These are phyloP conservation scores for Heliconius charithonia DNA, from an alignment of 2,888 invertebrate genomes.

Conservation along the genomic window DNA sequence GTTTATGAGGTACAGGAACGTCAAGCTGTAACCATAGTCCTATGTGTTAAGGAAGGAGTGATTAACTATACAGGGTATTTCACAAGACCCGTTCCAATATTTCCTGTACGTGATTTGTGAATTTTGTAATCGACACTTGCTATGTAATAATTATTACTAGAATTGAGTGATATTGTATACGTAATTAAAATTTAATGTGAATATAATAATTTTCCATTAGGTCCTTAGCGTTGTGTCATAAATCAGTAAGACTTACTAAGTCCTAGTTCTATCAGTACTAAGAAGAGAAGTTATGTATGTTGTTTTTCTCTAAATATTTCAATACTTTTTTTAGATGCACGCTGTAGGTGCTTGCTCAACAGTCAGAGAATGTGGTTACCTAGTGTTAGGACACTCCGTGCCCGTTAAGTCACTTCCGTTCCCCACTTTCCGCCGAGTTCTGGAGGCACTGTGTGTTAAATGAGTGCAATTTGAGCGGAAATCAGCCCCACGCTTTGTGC, in stretches of 20 bases:
- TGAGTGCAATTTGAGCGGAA: too few species aligned
- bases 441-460: too few species aligned
- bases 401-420: too few species aligned
- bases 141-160: background rate
- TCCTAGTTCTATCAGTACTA: too few species aligned
- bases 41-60: background rate
- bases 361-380: background rate
- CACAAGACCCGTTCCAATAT: background rate
- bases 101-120: constrained; percentile 6
- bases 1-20: background rate
- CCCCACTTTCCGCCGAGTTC: too few species aligned
- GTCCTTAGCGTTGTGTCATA: background rate
- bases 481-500: too few species aligned
- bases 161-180: background rate
- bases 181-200: background rate
- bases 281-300: too few species aligned
- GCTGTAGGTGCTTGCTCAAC: too few species aligned
- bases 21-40: background rate
- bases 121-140: background rate
- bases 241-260: background rate
- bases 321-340: too few species aligned
- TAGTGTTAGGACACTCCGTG: background rate
- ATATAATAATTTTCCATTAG: constrained; percentile 2
- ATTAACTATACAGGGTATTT: background rate
- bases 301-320: background rate